phyloP scores from a whole-genome alignment of 2,888 invertebrate genomes.

The Caenorhabditis doughertyi region DNA sequence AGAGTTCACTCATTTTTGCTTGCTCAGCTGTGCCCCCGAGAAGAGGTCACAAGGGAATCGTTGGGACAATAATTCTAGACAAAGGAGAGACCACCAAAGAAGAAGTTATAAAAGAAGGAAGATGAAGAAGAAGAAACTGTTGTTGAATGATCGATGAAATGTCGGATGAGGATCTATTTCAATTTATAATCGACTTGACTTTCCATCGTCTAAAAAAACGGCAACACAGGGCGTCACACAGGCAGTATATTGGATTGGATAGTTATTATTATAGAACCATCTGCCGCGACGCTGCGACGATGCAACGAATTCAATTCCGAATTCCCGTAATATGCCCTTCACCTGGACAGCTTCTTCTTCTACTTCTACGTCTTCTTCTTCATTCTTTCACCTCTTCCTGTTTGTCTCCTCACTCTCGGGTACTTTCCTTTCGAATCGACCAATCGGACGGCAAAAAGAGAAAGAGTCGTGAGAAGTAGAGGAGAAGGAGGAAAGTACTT shows the following conservation, averaged over 20 bases:
- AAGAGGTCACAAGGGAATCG: constrained; percentile 42
- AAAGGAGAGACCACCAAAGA: neutral
- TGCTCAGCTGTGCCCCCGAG: constrained; percentile 24
- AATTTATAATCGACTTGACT: constrained; percentile 51
- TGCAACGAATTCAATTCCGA: constrained; percentile 25
- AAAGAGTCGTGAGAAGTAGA: constrained; percentile 18
- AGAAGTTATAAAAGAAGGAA: neutral
- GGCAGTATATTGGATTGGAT: constrained; percentile 42
- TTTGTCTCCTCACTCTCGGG: constrained; percentile 25
- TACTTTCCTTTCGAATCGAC: neutral
- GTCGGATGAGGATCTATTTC: constrained; percentile 39
- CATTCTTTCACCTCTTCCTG: constrained; percentile 3
- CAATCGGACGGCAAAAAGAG: constrained; percentile 9
- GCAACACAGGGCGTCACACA: constrained; percentile 15
- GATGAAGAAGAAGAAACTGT: constrained; percentile 21
- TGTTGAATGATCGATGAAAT: constrained; percentile 36
- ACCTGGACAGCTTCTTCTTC: constrained; percentile 26
- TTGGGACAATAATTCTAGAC: constrained; percentile 22
- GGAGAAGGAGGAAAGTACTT: too few species aligned
- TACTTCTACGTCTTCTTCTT: constrained; percentile 21
- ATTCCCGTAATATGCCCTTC: constrained; percentile 51
- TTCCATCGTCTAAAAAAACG: constrained; percentile 4
- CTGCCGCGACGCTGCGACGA: too few species aligned
- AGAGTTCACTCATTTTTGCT: constrained; percentile 30
- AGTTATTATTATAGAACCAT: constrained; percentile 40